Base-by-base conservation (phyloP, 2,797 vertebrate genomes). In the Myotis daubentonii region DNA sequence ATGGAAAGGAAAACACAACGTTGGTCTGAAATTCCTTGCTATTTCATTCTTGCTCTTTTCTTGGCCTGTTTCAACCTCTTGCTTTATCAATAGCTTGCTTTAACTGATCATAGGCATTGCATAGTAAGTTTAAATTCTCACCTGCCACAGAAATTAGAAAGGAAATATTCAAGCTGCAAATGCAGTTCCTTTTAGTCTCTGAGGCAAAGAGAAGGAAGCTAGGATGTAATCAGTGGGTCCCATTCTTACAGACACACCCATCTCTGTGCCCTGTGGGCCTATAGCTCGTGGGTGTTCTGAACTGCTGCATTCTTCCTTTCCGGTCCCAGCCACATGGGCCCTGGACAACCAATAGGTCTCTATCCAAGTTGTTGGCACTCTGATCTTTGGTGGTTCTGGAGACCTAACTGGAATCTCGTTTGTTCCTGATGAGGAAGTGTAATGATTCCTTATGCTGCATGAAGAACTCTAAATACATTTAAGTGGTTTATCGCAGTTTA, bases 401-500 rank as follows among this genome's bases (percentile, higher is more conserved):
- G 5, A 16, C 38, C 68, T 71, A 75, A 66, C 28, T 47, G 11
- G 16, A 76, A 80, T 66, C 36, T 89, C n/a, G 2, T 53, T 93
- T 91, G 36, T 60, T 13, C 11, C 17, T 68, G 20, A 60, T 30
- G 49, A 36, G 62, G 12, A 89, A 80, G 70, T 1, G 6, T 12
- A 60, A 44, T 38, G 68, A 72, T 79, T 91, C 51, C 23, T 78
- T 60, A 57, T 2, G 13, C 22, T 71, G 9, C 17, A 10, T 25
- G 8, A 86, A 91, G n/a, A 38, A 60, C 22, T 75, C 36, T 66
- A 62, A 55, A 22, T 53, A 36, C 7, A 96, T 85, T 95, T 92
- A 66, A 1, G 72, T 62, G 47, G 11, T 81, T 85, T 28, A 66
- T 60, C 66, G 62, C 5, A 78, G 60, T 88, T 81, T 74, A 91